Percentiles rank a stretch among this genome's conserved stretches.
phyloP scores from a whole-genome alignment of 2,113 vertebrate species.

The Scomber scombrus region DNA sequence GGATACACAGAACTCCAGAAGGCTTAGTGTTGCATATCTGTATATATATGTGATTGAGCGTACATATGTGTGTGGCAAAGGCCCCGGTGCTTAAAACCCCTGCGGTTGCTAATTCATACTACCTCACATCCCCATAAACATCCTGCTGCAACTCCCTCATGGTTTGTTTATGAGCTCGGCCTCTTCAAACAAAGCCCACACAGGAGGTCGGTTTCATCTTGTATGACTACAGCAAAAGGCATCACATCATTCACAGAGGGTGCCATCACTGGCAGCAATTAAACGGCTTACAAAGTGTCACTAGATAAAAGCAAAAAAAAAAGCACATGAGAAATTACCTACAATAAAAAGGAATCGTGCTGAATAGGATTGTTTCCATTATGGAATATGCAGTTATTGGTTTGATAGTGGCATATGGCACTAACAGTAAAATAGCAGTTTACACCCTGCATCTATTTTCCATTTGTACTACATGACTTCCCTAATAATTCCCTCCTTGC shows the following conservation, averaged over 20 bases:
- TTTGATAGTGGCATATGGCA: neutral
- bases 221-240: slow-evolving; percentile 16
- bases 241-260: slow-evolving; percentile 3
- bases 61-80: slow-evolving; percentile 5
- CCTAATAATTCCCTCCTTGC: slow-evolving; percentile 19
- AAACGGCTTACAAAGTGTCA: neutral
- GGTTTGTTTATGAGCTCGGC: slow-evolving; percentile 71
- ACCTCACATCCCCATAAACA: slow-evolving; percentile 79
- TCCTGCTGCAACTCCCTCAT: slow-evolving; percentile 73
- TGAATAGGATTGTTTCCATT: neutral
- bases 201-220: slow-evolving; percentile 65
- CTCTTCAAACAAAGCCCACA: slow-evolving; percentile 79
- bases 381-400: neutral
- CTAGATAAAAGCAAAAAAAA: slow-evolving; percentile 35
- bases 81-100: slow-evolving; percentile 43
- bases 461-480: slow-evolving; percentile 30
- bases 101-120: slow-evolving; percentile 71
- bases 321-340: slow-evolving; percentile 7
- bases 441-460: slow-evolving; percentile 26
- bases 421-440: slow-evolving; percentile 30
- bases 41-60: neutral
- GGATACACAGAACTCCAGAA: slow-evolving; percentile 9
- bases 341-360: neutral
- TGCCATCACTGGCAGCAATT: slow-evolving; percentile 31
- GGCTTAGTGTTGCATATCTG: slow-evolving; percentile 7